phyloP scores from a whole-genome alignment of 2,888 invertebrate genomes.

The Marasmarcha lunaedactyla region DNA sequence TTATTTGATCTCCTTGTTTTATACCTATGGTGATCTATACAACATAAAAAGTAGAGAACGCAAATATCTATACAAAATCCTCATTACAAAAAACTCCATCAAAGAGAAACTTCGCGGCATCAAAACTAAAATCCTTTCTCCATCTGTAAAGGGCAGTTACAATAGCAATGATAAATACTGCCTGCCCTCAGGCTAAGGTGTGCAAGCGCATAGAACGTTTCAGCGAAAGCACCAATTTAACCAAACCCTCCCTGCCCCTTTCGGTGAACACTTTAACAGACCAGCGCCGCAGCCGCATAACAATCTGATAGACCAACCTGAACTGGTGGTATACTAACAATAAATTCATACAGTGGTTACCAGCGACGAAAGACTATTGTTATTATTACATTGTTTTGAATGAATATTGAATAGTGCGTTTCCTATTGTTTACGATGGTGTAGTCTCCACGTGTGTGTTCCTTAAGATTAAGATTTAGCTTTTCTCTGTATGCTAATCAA shows the following conservation, averaged over 20 bases:
- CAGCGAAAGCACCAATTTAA: conserved; percentile 21
- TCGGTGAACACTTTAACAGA: conserved; percentile 13
- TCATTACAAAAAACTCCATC: no score
- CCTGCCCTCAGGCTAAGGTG: conserved; percentile 46
- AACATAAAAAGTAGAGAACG: no score
- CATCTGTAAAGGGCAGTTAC: conserved; percentile 32
- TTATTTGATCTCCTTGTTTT: no score
- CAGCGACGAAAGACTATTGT: conserved; percentile 13
- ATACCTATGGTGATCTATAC: no score
- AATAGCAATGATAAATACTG: conserved; percentile 55
- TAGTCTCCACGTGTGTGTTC: conserved; percentile 56
- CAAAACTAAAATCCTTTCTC: no score
- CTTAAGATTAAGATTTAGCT: conserved; percentile 12
- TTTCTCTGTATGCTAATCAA: conserved; percentile 10
- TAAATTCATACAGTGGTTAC: conserved; percentile 63
- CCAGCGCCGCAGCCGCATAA: conserved; percentile 10
- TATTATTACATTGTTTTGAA: conserved; percentile 63
- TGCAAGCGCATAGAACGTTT: conserved; percentile 32
- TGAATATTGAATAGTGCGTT: conserved; percentile 66
- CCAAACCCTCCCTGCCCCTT: conserved; percentile 24
- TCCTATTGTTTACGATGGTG: conserved; percentile 51
- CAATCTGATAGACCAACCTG: not conserved
- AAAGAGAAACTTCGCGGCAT: no score
- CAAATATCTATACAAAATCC: no score
- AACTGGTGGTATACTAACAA: conserved; percentile 44